A percentile compares a stretch with the other conserved stretches of the same genome.
Conservation (phyloP, 2,113 vertebrate genomes). For the Petrocephalus microphthalmus region DNA sequence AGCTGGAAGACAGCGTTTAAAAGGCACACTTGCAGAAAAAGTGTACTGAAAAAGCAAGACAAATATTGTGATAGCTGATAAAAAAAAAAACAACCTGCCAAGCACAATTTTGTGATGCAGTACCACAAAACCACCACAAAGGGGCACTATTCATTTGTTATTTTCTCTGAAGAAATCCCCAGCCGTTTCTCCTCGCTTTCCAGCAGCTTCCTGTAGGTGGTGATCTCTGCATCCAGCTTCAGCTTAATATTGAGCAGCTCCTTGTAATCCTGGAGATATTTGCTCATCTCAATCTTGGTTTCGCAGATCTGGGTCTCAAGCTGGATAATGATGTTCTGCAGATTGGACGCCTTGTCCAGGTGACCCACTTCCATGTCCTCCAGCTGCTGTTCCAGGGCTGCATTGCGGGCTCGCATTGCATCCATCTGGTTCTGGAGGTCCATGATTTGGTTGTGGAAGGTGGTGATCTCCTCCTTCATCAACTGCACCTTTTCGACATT, state of each 20-base stretch:
- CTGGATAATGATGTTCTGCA: conserved; percentile 55
- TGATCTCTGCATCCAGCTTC: conserved; percentile 34
- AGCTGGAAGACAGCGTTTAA: background rate
- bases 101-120: background rate
- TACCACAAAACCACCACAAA: background rate
- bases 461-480: conserved; percentile 60
- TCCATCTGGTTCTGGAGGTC: conserved; percentile 60
- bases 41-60: background rate
- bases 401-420: conserved; percentile 52
- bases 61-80: conserved; percentile 3
- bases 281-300: conserved; percentile 54
- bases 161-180: conserved; percentile 18
- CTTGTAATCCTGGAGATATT: background rate
- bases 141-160: conserved; percentile 9
- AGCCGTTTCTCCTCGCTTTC: conserved; percentile 32
- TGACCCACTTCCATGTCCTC: conserved; percentile 60
- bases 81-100: background rate
- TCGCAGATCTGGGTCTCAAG: conserved; percentile 60
- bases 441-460: conserved; percentile 56
- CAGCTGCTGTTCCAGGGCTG: conserved; percentile 60
- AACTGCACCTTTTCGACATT: conserved; percentile 51
- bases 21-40: background rate
- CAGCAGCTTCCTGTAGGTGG: conserved; percentile 28
- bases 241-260: conserved; percentile 30
- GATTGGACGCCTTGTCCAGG: conserved; percentile 50